Evolutionary conservation across 2,797 vertebrate genomes (phyloP), one percentile per base, ranked within the genome.

Genomic region (Mormyrops attenuatus): DNA sequence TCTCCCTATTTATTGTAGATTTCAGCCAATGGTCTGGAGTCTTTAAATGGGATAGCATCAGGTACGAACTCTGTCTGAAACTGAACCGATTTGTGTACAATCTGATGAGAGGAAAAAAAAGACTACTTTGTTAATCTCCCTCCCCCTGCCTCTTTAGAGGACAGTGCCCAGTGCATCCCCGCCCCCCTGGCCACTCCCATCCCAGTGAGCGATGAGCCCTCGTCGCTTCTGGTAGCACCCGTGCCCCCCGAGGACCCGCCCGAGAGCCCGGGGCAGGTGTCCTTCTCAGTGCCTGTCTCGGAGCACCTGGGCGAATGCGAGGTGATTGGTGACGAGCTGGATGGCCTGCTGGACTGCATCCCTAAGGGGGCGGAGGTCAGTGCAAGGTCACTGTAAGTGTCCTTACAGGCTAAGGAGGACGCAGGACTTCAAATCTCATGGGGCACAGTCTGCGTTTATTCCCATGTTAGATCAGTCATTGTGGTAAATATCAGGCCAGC

Each of bases 261-360:
- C 0, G 96, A 96, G 92, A 96, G 96, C 89, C 95, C 96, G 88
- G 94, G 92, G 92, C 96, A 96, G 92, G 91, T 92, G 34, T 91
- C 95, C 90, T 95, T 97, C 93, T 96, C 97, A 1, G 96, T 96
- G 63, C 95, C 97, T 0, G 97, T 98, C 91, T 97, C 96, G 0
- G 98, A 99, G 22, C 97, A 98, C 93, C 97, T 98, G 93, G 96
- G 96, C 0, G 98, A 99, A n/a, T 98, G 97, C 88, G 97, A 97
- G 22, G 94, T 97, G 88, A 97, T 98, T 82, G 98, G 97, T 63
- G 96, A 97, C 1, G 97, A 98, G 92, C 91, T 99, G 85, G 97
- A 99, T 92, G 97, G 96, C 47, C 95, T 99, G 73, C 94, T 99
- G 94, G 98, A 99, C 89, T 97, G 96, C 91, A 96, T 95, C 53